Evolutionary conservation across 37 sponge, comb jelly and placozoan genomes (phyloP), one percentile per base, ranked within the genome.

Genomic region (Diacarnus erythraeanus): DNA sequence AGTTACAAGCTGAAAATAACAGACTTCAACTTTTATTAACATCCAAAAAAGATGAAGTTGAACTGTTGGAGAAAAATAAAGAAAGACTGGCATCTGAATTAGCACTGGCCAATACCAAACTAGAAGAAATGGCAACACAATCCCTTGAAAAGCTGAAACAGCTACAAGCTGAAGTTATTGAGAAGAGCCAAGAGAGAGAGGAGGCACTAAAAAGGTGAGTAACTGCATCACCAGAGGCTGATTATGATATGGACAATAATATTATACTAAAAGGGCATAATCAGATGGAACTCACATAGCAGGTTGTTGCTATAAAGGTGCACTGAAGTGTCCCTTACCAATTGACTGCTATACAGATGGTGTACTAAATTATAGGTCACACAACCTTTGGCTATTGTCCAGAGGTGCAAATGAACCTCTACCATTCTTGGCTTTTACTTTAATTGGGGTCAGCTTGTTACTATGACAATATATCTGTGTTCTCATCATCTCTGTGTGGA

Each of bases 111-210:
- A 47, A 65, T 15, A 77, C 34, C 43, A 42, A 77, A 35, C 44
- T 77, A 25, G 57, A 77, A 27, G 72, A 84, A 43, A 58, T 71
- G 22, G 69, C 71, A 17, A 18, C 29, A n/a, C 71, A 84, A 36
- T 63, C 71, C 23, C 38, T 61, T 25, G 36, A 69, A 34, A 69
- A 69, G 34, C 47, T 84, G 15, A 70, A 51, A 29, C 42, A 77
- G 38, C 61, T 84, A 6, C 85, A 84, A 59, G 59, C 15, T 60
- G 72, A 72, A 22, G 43, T 84, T n/a, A 59, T 41, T 0, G 20
- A 57, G 29, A 57, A 35, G 23, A 77, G 85, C 39, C 42, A 65
- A 21, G 85, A 84, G 72, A 57, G 85, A 70, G 78, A 84, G 39
- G 71, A 71, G 29, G 85, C 64, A 26, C 63, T 84, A 6, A 34